phyloP scores from a whole-genome alignment of 2,888 invertebrate genomes.

The Taenaris catops region DNA sequence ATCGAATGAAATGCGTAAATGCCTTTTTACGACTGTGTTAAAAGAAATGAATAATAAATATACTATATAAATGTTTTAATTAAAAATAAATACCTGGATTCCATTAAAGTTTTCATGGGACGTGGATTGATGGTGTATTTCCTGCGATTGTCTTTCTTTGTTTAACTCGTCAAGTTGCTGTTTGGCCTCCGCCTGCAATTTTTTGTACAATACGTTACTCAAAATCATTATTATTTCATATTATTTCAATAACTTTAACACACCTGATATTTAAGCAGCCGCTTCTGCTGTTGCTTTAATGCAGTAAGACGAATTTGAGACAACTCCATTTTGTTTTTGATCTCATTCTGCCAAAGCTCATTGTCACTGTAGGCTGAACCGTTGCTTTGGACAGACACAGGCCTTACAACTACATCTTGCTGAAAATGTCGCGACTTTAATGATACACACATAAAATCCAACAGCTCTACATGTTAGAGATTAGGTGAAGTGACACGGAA shows the following conservation, averaged over 20 bases:
- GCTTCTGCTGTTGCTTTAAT: slow-evolving; percentile 80
- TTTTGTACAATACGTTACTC: background rate
- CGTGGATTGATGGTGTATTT: slow-evolving; percentile 53
- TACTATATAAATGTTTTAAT: no score
- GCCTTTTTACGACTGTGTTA: no score
- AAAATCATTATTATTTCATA: no score
- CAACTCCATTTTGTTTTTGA: slow-evolving; percentile 82
- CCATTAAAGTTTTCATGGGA: slow-evolving; percentile 57
- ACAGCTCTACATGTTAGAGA: slow-evolving; percentile 6
- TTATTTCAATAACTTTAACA: background rate
- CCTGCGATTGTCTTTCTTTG: slow-evolving; percentile 57
- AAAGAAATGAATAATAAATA: no score
- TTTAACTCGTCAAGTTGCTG: slow-evolving; percentile 70
- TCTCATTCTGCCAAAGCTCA: slow-evolving; percentile 76
- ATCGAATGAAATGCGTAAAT: no score
- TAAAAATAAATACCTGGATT: slow-evolving; percentile 40
- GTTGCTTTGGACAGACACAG: slow-evolving; percentile 70
- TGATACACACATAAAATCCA: no score
- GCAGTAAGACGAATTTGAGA: slow-evolving; percentile 80
- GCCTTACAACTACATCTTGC: slow-evolving; percentile 67
- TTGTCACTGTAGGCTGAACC: slow-evolving; percentile 74
- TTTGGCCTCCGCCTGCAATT: slow-evolving; percentile 64
- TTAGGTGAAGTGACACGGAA: background rate
- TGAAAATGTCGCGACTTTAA: slow-evolving; percentile 23
- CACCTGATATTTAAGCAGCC: slow-evolving; percentile 70